Evolutionary conservation across 2,888 invertebrate genomes (phyloP).

Genomic region (Epirrhoe alternata): DNA sequence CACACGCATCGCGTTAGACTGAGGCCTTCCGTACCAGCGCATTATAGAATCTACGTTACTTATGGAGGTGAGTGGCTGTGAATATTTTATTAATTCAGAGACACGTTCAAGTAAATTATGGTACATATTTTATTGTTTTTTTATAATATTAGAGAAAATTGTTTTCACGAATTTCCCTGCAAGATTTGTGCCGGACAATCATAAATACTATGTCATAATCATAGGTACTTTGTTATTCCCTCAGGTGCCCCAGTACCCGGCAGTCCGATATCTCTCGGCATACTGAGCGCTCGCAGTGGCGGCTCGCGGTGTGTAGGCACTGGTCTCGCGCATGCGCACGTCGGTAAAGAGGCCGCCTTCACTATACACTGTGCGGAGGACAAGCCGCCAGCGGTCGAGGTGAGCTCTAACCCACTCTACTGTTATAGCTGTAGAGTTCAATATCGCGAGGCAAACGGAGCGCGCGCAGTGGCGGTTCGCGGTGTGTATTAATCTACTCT

Average conservation of each 20-base stretch:
- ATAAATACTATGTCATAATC: too few relatives aligned
- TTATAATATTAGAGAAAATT: too few relatives aligned
- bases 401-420: constrained; percentile 47
- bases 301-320: constrained; percentile 87
- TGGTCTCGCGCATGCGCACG: constrained; percentile 88
- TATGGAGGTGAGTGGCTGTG: constrained; percentile 86
- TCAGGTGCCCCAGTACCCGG: constrained; percentile 83
- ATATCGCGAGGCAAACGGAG: too few relatives aligned
- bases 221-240: too few relatives aligned
- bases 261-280: constrained; percentile 85
- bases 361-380: constrained; percentile 86
- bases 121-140: too few relatives aligned
- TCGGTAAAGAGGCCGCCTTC: constrained; percentile 89
- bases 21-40: constrained; percentile 93
- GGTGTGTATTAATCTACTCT: too few relatives aligned
- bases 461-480: too few relatives aligned
- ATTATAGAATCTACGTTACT: constrained; percentile 88
- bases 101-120: too few relatives aligned
- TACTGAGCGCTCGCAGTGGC: constrained; percentile 72
- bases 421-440: too few relatives aligned
- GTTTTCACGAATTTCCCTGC: too few relatives aligned
- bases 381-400: constrained; percentile 87
- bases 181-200: too few relatives aligned
- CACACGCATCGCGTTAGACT: constrained; percentile 93
- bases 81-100: too few relatives aligned